Percentiles rank a stretch among this genome's conserved stretches.
phyloP scores from a whole-genome alignment of 2,113 vertebrate species.

The Muntiacus reevesi region DNA sequence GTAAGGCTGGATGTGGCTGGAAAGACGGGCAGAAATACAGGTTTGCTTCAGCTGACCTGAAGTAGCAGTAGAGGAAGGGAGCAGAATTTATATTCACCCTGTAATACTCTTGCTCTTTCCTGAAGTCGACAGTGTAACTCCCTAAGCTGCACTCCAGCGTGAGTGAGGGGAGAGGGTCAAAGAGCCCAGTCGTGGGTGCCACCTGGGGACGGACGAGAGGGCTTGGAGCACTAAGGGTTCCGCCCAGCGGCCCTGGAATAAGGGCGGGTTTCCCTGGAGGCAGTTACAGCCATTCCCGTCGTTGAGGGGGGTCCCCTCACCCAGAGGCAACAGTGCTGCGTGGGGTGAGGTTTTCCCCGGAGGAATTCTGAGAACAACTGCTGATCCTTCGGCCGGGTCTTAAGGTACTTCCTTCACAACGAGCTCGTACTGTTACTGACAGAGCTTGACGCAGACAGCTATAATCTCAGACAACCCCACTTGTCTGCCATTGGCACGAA shows the following conservation, averaged over 20 bases:
- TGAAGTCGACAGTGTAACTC: not conserved
- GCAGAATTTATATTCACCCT: not conserved
- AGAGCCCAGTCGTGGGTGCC: not conserved
- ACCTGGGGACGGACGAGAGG: rapidly evolving
- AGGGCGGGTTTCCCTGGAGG: not conserved
- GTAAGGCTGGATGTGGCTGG: not conserved
- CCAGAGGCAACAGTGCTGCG: not conserved
- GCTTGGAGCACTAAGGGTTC: not conserved
- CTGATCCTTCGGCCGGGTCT: not conserved
- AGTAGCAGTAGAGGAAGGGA: not conserved
- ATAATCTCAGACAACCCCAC: not conserved
- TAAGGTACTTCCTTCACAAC: not conserved
- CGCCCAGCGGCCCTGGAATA: not conserved
- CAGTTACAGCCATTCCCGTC: not conserved
- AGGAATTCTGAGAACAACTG: not conserved
- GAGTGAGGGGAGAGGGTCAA: not conserved
- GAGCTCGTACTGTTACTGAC: not conserved
- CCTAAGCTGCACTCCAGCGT: not conserved
- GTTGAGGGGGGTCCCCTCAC: rapidly evolving
- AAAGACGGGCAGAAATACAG: not conserved
- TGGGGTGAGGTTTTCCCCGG: not conserved
- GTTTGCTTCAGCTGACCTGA: not conserved
- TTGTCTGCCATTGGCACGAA: not conserved
- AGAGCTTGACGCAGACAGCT: not conserved
- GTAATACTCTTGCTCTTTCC: not conserved